Base-by-base conservation (phyloP, 1,140 invertebrate species). In the Drosophila tsacasi region DNA sequence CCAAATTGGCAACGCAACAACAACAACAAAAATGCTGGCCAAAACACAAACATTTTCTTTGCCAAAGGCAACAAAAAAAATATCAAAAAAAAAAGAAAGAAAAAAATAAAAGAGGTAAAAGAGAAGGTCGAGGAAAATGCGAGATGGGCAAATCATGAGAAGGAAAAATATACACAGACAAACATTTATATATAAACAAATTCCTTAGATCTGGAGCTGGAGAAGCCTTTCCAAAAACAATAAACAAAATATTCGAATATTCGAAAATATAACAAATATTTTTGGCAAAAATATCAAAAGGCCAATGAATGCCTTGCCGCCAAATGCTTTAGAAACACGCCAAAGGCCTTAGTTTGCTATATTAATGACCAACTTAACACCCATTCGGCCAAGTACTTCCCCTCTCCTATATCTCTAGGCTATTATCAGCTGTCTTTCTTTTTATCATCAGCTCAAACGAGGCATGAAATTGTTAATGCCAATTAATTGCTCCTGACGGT, bases 1-100 rank as follows among this genome's bases (percentile, higher is more conserved):
- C 50, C 76, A 83, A 83, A 73, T 83, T 83, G 81, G 69, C 81
- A 79, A 73, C 52, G 58, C 68, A 59, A 40, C 17, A 35, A 23
- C 23, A 32, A 32, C 50, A 46, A 66, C 42, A 47, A 42, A 47
- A 44, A 32, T 8, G 25, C 54, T 60, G 62, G 37, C 54, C 60
- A 57, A 68, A 68, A 55, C 62, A 72, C 55, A 73, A 73, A 73
- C 67, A 73, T 73, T 73, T 73, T 73, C 69, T 73, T 72, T 59
- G 69, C 69, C 69, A 59, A 73, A 73, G 69, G 69, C 69, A 23
- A 63, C 21, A 37, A 32, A 32, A 27, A 30, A 47, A 23, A 30
- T 9, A 30, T 9, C n/a, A 47, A n/a, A 7, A 49, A 32, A 13
- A 49, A 47, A 50, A 61, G 35, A 8, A 12, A 17, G 37, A 58